phyloP scores from a whole-genome alignment of 1,140 invertebrate genomes.

The Triops longicaudatus region DNA sequence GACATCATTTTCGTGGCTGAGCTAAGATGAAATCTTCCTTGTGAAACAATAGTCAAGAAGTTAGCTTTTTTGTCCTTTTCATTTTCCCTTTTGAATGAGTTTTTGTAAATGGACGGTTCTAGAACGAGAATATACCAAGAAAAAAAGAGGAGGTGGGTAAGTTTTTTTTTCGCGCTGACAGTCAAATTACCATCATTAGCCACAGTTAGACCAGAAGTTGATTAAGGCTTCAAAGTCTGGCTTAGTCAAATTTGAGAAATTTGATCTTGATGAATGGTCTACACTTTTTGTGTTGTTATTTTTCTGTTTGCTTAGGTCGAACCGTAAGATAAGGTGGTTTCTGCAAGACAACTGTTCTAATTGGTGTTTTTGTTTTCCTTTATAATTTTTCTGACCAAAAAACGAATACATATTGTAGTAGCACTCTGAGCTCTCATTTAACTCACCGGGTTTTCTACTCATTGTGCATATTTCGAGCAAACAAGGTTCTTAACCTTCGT shows the following conservation, averaged over 20 bases:
- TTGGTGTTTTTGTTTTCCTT: no score
- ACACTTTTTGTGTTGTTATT: not conserved
- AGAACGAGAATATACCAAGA: not conserved
- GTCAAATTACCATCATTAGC: slow-evolving; percentile 15
- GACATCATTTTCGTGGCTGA: no score
- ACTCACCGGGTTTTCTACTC: no score
- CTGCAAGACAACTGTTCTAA: no score
- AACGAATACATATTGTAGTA: no score
- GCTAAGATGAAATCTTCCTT: no score
- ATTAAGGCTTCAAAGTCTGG: not conserved
- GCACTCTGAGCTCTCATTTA: no score
- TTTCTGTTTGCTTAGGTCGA: no score
- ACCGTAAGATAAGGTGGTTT: no score
- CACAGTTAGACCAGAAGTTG: not conserved
- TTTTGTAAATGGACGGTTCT: not conserved
- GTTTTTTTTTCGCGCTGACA: not conserved
- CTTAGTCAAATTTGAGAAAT: not conserved
- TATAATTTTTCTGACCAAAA: no score
- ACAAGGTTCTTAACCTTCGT: no score
- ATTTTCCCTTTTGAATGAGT: not conserved
- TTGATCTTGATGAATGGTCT: slow-evolving; percentile 12
- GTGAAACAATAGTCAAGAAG: not conserved
- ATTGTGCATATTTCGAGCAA: no score
- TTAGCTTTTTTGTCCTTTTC: not conserved
- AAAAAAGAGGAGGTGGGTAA: not conserved